Percentiles rank a stretch among this genome's conserved stretches.
phyloP scores from a whole-genome alignment of 2,113 vertebrate species.

The Rynchops niger region DNA sequence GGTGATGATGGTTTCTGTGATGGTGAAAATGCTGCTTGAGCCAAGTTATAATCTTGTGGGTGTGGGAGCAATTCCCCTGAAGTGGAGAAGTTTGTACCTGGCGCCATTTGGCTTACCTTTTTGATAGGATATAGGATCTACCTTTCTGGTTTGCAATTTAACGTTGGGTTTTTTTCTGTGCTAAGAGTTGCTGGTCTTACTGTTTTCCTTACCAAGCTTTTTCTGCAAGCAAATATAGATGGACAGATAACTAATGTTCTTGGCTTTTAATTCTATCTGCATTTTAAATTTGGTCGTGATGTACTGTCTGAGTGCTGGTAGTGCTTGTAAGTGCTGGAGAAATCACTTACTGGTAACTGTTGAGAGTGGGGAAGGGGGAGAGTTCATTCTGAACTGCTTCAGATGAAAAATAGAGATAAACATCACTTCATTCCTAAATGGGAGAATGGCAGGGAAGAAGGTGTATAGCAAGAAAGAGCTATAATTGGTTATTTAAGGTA shows the following conservation, averaged over 20 bases:
- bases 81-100: neutral
- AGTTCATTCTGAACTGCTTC: neutral
- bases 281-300: neutral
- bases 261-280: neutral
- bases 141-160: neutral
- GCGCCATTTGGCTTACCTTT: neutral
- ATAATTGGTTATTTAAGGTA: neutral
- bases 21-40: neutral
- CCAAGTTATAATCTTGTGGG: neutral
- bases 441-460: neutral
- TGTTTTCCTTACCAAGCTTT: neutral
- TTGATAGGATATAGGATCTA: neutral
- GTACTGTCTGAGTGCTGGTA: neutral
- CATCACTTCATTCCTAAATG: neutral
- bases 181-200: neutral
- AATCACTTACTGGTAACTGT: neutral
- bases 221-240: neutral
- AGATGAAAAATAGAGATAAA: neutral
- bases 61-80: neutral
- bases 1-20: neutral
- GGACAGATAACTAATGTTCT: neutral
- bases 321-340: neutral
- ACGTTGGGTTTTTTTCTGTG: accelerated
- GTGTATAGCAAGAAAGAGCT: neutral
- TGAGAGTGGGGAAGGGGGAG: neutral